Percentiles rank a stretch among this genome's conserved stretches.
Evolutionary conservation across 1,140 invertebrate species (phyloP).

Genomic region (Halictus rubicundus): DNA sequence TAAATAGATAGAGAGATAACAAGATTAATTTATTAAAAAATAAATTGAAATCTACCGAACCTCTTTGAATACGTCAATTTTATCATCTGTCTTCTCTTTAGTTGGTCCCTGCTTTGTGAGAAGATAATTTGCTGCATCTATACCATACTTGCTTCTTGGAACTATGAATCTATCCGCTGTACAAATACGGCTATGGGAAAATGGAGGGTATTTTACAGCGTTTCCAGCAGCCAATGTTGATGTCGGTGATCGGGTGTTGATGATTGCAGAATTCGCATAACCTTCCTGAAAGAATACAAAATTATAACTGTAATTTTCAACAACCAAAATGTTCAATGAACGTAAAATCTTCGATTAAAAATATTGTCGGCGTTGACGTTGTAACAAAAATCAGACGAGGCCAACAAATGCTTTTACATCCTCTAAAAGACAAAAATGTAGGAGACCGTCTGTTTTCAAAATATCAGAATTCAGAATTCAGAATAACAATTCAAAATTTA

Average conservation of each 20-base stretch:
- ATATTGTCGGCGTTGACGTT: too few species aligned
- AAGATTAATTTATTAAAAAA: too few species aligned
- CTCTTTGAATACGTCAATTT: slow-evolving; percentile 60
- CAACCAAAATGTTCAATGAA: not conserved
- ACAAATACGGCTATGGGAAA: not conserved
- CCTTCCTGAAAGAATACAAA: not conserved
- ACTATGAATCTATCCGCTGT: slow-evolving; percentile 67
- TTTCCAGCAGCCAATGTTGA: rapidly evolving
- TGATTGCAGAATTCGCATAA: rapidly evolving
- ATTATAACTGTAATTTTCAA: too few species aligned
- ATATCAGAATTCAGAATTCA: too few species aligned
- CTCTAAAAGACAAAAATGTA: too few species aligned
- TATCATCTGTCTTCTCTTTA: not conserved
- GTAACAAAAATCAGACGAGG: too few species aligned
- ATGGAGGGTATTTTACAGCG: not conserved
- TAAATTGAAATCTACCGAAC: slow-evolving; percentile 26
- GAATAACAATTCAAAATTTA: too few species aligned
- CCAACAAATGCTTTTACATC: too few species aligned
- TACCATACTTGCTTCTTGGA: slow-evolving; percentile 30
- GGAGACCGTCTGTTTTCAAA: too few species aligned
- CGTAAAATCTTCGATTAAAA: too few species aligned
- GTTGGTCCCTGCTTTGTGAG: slow-evolving; percentile 16
- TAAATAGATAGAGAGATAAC: too few species aligned
- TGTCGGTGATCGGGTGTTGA: rapidly evolving
- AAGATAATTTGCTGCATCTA: slow-evolving; percentile 53